Percentiles rank a stretch among this genome's conserved stretches.
phyloP scores from a whole-genome alignment of 2,113 vertebrate species.

The Pandion haliaetus region DNA sequence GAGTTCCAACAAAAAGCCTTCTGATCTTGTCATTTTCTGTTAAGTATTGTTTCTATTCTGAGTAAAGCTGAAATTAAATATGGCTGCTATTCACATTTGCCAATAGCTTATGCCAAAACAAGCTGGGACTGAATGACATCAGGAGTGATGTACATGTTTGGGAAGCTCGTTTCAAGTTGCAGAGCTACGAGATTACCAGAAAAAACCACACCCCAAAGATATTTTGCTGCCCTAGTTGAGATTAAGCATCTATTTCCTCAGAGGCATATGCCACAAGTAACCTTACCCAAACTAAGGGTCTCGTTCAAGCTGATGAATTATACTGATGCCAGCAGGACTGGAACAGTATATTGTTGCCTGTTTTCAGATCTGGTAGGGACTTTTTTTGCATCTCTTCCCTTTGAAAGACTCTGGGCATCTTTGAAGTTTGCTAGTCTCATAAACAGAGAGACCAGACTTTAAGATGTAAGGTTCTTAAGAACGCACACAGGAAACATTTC shows the following conservation, averaged over 20 bases:
- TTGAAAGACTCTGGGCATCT: neutral
- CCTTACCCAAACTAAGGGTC: neutral
- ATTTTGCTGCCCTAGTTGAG: neutral
- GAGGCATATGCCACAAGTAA: neutral
- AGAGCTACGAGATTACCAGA: neutral
- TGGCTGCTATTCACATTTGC: neutral
- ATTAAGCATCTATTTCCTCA: neutral
- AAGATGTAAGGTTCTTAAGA: neutral
- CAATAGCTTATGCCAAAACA: neutral
- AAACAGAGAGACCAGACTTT: neutral
- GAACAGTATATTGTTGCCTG: neutral
- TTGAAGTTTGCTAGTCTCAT: neutral
- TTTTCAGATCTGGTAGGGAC: neutral
- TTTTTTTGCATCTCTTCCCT: neutral
- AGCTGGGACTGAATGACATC: neutral
- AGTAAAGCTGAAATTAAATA: conserved; percentile 13
- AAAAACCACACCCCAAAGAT: neutral
- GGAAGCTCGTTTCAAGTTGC: neutral
- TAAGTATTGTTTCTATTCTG: conserved; percentile 1
- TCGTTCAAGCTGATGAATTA: neutral
- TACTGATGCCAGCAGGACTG: neutral
- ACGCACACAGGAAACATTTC: conserved; percentile 7
- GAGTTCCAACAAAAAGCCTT: neutral
- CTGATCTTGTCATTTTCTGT: neutral
- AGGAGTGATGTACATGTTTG: neutral